Evolutionary conservation across 2,113 vertebrate species (phyloP), one percentile per base, ranked within the genome.

Genomic region (Gymnobelideus leadbeateri): DNA sequence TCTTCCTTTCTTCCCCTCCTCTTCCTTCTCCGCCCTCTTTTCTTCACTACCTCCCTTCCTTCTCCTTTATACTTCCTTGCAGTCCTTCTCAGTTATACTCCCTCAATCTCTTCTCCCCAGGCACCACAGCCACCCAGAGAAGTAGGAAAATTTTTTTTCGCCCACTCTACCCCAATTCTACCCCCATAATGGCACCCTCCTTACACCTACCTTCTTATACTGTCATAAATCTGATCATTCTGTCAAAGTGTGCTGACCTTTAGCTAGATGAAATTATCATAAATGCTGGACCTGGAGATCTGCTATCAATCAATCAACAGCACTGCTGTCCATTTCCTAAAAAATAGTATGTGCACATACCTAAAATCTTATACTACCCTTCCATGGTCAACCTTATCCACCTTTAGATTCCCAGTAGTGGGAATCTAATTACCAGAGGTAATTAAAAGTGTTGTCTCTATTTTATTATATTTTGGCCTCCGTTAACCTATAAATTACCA

Each of bases 271-370:
- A 84, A 84, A 43, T 43, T 84, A 84, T 5, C n/a, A 84, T 21
- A 84, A 84, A 43, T 43, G n/a, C n/a, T 43, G n/a, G n/a, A n/a
- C 19, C 16, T 21, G 14, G 16, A n/a, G 37, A 77, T 61, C 92
- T 93, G 93, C 37, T 92, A 89, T 95, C 68, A 95, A n/a, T 90
- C 53, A 57, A 90, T 96, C 91, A 49, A 96, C 92, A 96, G 95
- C 93, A 90, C 96, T 95, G 96, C 77, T 91, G 43, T 12, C 91
- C 54, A 96, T 97, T 93, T 97, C 61, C 95, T 95, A 96, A 93
- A 94, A 89, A 49, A 96, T 89, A 94, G 11, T 55, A 77, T n/a
- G 16, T 21, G 4, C 68, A 68, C 31, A 68, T 93, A 92, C 95
- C 57, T 93, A 91, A 91, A 96, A 84, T 97, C 89, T 92, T 68